Evolutionary conservation across 64 coral and sea anemone genomes (phyloP).

Genomic region (Porites lutea): DNA sequence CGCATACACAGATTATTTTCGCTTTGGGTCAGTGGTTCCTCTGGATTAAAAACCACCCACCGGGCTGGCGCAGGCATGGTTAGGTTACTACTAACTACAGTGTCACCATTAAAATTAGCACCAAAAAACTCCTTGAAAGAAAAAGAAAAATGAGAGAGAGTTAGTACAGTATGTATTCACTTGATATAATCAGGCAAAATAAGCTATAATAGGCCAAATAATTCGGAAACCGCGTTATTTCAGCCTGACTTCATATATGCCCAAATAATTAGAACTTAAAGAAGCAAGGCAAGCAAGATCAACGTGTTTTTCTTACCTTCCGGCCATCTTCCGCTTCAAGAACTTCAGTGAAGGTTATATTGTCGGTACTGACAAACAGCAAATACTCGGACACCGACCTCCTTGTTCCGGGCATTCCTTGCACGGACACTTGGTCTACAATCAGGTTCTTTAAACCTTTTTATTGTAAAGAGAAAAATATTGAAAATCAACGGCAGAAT

Average conservation of each 20-base stretch:
- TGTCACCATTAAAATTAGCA: constrained; percentile 42
- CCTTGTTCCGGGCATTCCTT: constrained; percentile 4
- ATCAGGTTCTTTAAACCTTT: not conserved
- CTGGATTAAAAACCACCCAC: constrained; percentile 59
- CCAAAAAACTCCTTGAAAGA: constrained; percentile 41
- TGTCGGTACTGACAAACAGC: constrained; percentile 25
- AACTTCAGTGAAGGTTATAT: constrained; percentile 9
- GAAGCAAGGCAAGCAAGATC: too few relatives aligned
- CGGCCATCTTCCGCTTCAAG: not conserved
- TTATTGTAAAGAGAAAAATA: not conserved
- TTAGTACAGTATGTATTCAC: too few relatives aligned
- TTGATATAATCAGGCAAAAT: too few relatives aligned
- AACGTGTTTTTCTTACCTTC: too few relatives aligned
- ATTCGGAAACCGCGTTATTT: too few relatives aligned
- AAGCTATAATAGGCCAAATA: too few relatives aligned
- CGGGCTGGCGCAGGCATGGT: constrained; percentile 1
- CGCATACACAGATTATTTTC: constrained; percentile 71
- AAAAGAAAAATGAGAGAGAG: not conserved
- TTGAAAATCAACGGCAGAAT: not conserved
- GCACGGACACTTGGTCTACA: constrained; percentile 26
- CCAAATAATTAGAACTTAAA: too few relatives aligned
- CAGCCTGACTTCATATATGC: too few relatives aligned
- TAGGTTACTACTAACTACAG: not conserved
- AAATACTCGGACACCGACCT: constrained; percentile 59
- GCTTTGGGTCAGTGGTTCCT: constrained; percentile 19